Conservation (phyloP, 2,113 vertebrate species). For the Passerina amoena region DNA sequence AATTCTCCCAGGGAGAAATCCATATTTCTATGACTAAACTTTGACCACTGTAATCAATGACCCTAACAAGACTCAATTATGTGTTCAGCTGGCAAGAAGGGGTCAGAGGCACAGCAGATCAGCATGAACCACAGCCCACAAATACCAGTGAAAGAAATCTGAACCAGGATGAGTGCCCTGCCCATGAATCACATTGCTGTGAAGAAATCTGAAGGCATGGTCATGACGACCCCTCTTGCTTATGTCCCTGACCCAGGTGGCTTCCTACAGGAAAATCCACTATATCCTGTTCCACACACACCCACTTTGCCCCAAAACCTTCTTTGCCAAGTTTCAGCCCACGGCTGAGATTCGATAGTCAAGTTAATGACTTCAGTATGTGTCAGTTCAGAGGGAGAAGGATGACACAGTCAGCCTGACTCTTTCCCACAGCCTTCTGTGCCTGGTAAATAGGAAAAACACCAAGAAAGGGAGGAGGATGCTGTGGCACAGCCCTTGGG, state of each 20-base stretch:
- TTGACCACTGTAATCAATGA: neutral
- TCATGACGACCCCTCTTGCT: neutral
- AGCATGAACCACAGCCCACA: neutral
- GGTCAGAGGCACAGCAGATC: neutral
- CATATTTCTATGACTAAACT: neutral
- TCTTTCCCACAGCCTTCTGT: neutral
- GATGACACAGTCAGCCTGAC: neutral
- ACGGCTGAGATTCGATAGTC: conserved; percentile 18
- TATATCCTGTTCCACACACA: neutral
- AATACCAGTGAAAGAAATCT: neutral
- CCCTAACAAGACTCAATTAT: neutral
- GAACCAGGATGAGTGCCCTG: neutral
- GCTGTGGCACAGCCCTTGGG: neutral
- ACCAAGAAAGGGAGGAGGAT: neutral
- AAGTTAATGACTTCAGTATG: neutral
- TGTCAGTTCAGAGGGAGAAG: conserved; percentile 5
- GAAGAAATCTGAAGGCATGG: neutral
- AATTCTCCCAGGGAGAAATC: neutral
- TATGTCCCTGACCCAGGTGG: neutral
- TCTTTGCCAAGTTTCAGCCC: conserved; percentile 55
- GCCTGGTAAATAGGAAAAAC: neutral
- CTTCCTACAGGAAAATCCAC: neutral
- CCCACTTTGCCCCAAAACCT: neutral
- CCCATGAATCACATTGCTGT: neutral
- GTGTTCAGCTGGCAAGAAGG: neutral